Percentiles rank a stretch among this genome's conserved stretches.
Conservation (phyloP, 2,797 vertebrate genomes). For the Rousettus madagascariensis region DNA sequence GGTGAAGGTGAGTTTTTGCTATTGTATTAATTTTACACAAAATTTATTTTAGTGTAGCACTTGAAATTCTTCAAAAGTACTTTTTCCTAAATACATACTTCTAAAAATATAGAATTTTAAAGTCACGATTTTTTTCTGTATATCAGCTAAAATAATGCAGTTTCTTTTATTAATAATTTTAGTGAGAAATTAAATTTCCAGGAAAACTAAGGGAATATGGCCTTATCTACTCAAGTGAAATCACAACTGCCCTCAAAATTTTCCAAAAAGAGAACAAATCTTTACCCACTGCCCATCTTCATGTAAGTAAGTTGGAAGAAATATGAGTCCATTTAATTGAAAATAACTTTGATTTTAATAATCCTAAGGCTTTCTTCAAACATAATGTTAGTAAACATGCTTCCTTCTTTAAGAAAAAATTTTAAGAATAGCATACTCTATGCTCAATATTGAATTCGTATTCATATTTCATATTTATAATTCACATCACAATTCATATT, state of each 20-base stretch:
- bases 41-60: slow-evolving; percentile 28
- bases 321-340: slow-evolving; percentile 19
- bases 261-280: neutral
- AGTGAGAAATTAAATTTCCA: slow-evolving; percentile 28
- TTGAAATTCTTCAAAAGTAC: slow-evolving; percentile 29
- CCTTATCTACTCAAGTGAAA: neutral
- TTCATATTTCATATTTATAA: neutral
- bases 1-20: slow-evolving; percentile 65
- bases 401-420: slow-evolving; percentile 15
- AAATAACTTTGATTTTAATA: slow-evolving; percentile 20
- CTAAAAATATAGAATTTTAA: neutral
- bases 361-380: neutral
- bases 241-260: slow-evolving; percentile 40
- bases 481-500: neutral
- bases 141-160: neutral
- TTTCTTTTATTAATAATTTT: slow-evolving; percentile 10
- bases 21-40: slow-evolving; percentile 73
- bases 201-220: neutral
- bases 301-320: neutral
- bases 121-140: neutral
- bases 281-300: neutral
- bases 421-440: neutral
- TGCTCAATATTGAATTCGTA: neutral
- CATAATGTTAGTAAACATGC: neutral
- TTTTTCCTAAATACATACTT: slow-evolving; percentile 44